Conservation (phyloP, 2,797 vertebrate genomes). For the Phalloptychus januarius region DNA sequence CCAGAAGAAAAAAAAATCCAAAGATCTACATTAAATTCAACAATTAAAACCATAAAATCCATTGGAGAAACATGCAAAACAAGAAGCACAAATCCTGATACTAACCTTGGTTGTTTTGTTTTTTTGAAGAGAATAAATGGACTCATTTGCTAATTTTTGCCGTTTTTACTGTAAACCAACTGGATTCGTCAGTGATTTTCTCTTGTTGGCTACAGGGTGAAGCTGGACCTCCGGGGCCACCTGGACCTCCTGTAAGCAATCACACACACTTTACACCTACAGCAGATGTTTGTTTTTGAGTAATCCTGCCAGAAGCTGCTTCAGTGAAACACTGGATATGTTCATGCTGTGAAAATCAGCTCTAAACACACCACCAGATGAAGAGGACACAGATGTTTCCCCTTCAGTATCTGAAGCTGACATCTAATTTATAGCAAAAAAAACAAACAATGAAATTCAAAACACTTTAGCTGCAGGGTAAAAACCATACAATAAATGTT, state of each 20-base stretch:
- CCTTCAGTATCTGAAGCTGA: neutral
- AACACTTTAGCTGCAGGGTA: slow-evolving; percentile 14
- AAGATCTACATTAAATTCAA: neutral
- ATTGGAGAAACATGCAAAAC: neutral
- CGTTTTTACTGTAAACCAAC: neutral
- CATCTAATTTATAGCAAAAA: slow-evolving; percentile 13
- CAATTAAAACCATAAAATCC: neutral
- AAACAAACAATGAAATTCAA: slow-evolving; percentile 13
- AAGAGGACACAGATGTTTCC: neutral
- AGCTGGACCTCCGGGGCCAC: slow-evolving; percentile 87
- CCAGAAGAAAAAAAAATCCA: neutral
- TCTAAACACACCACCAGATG: slow-evolving; percentile 1
- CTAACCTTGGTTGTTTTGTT: neutral
- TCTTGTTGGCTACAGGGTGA: slow-evolving; percentile 82
- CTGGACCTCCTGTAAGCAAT: slow-evolving; percentile 91
- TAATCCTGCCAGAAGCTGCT: neutral
- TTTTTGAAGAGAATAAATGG: neutral
- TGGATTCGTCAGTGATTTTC: slow-evolving; percentile 2
- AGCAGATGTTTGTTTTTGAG: neutral
- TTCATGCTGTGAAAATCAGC: neutral
- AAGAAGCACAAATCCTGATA: neutral
- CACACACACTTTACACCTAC: slow-evolving; percentile 11
- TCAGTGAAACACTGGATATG: neutral
- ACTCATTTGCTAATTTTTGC: neutral
- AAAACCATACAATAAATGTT: slow-evolving; percentile 3